phyloP scores from a whole-genome alignment of 2,888 invertebrate species.

The Craniophora ligustri region DNA sequence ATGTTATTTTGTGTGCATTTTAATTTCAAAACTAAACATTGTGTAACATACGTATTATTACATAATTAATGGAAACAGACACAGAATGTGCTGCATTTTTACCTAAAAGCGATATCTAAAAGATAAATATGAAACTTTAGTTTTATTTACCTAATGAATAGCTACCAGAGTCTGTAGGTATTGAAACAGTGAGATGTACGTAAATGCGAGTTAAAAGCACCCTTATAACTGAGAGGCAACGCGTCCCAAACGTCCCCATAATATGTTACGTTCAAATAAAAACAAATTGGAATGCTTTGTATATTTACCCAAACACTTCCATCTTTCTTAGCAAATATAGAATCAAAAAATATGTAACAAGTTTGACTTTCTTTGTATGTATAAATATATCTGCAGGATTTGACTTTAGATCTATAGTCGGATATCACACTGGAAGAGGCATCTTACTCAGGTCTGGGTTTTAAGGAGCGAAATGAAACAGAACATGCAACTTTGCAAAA shows the following conservation, averaged over 20 bases:
- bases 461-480: too few relatives aligned
- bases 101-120: constrained; percentile 56
- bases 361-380: constrained; percentile 25
- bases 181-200: constrained; percentile 27
- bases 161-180: constrained; percentile 20
- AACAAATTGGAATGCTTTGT: constrained; percentile 61
- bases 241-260: constrained; percentile 21
- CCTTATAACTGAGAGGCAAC: constrained; percentile 25
- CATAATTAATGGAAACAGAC: constrained; percentile 20
- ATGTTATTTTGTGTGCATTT: constrained; percentile 52
- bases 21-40: constrained; percentile 32
- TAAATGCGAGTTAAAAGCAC: constrained; percentile 54
- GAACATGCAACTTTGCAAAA: too few relatives aligned
- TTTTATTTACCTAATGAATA: constrained; percentile 40
- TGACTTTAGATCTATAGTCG: too few relatives aligned
- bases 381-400: constrained; percentile 36
- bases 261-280: constrained; percentile 41
- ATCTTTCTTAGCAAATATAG: constrained; percentile 50
- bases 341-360: constrained; percentile 61
- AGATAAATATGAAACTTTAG: constrained; percentile 37
- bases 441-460: too few relatives aligned
- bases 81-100: constrained; percentile 28
- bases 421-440: too few relatives aligned
- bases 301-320: constrained; percentile 36
- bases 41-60: constrained; percentile 23